Base-by-base conservation (phyloP, 2,888 invertebrate species). In the Diploptera punctata region DNA sequence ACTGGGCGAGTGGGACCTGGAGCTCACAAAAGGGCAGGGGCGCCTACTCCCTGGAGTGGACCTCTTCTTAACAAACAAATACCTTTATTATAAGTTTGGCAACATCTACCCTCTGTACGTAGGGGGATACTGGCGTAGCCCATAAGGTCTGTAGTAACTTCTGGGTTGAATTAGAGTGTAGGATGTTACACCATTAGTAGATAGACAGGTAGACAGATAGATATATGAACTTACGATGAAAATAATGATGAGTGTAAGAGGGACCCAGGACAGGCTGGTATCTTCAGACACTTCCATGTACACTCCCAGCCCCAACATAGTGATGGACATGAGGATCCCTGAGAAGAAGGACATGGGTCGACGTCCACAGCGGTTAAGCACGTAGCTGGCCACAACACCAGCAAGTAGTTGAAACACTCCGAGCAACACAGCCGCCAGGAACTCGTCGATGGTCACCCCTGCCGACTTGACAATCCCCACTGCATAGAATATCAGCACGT, bases 171-270 rank as follows among this genome's bases (percentile, higher is more conserved):
- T n/a, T n/a, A n/a, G n/a, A n/a, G n/a, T n/a, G n/a, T n/a, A n/a
- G n/a, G n/a, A n/a, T n/a, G n/a, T n/a, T n/a, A n/a, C n/a, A n/a
- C n/a, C n/a, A n/a, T n/a, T n/a, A n/a, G n/a, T n/a, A n/a, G n/a
- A n/a, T n/a, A n/a, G n/a, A n/a, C n/a, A n/a, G n/a, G n/a, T n/a
- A n/a, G n/a, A n/a, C n/a, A n/a, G n/a, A n/a, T n/a, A n/a, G n/a
- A n/a, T n/a, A n/a, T n/a, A n/a, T n/a, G 21, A 38, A 4, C 68
- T 21, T 33, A 87, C 84, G 71, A 87, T 86, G 76, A 86, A 87
- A 54, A 81, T 75, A 7, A 87, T 77, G 3, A 88, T 77, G n/a
- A 84, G 79, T 1, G 83, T 49, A 0, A 86, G 78, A 0, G 87
- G 87, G 1, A 86, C 76, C 61, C 83, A 80, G 5, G 79, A 77